These are phyloP conservation scores for Aptenodytes patagonicus DNA, from an alignment of 2,113 vertebrate genomes.

Conservation along the genomic window DNA sequence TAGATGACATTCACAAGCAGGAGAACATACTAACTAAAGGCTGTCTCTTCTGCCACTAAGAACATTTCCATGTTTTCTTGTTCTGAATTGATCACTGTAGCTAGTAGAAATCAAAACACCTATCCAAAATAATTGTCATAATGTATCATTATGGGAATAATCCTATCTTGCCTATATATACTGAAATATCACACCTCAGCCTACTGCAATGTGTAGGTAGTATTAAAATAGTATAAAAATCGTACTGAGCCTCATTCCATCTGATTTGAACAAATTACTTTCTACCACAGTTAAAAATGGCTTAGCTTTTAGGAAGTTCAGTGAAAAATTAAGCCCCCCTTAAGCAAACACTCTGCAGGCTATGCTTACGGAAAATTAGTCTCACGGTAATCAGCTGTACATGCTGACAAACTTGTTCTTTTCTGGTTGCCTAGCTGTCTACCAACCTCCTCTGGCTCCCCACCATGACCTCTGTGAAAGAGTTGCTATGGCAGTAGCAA, in stretches of 20 bases:
- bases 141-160: background rate
- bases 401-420: conserved; percentile 73
- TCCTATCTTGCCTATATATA: background rate
- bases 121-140: background rate
- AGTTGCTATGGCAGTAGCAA: background rate
- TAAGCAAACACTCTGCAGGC: conserved; percentile 25
- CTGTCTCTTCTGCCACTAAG: background rate
- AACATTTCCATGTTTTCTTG: background rate
- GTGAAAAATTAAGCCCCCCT: conserved; percentile 41
- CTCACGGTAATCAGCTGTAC: conserved; percentile 64
- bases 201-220: background rate
- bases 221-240: background rate
- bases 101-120: background rate
- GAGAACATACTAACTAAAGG: background rate
- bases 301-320: conserved; percentile 8
- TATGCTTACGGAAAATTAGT: conserved; percentile 59
- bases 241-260: background rate
- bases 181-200: background rate
- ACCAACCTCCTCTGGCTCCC: conserved; percentile 47
- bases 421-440: conserved; percentile 65
- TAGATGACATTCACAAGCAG: background rate
- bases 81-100: background rate
- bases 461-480: conserved; percentile 48
- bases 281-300: background rate
- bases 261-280: background rate